These are phyloP conservation scores for Drosophila hamatofila DNA, from an alignment of 2,888 invertebrate species.

Conservation along the genomic window DNA sequence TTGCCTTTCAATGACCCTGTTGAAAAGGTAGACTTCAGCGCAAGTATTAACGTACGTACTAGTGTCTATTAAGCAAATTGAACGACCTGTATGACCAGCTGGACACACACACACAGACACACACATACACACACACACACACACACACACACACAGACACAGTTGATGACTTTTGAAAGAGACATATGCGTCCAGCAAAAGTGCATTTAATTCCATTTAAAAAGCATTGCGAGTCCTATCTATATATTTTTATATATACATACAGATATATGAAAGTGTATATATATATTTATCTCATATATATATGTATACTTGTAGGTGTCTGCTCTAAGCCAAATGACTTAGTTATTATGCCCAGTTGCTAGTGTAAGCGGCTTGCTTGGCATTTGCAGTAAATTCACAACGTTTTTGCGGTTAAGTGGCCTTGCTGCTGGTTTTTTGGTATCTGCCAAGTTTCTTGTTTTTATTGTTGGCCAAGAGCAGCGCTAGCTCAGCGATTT, in stretches of 20 bases:
- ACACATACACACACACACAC: not conserved
- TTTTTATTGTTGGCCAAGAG: conserved; percentile 15
- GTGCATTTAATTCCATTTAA: conserved; percentile 39
- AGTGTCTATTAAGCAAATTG: conserved; percentile 55
- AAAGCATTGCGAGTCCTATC: conserved; percentile 12
- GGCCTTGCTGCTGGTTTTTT: conserved; percentile 38
- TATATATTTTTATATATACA: not conserved
- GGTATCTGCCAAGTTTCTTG: conserved; percentile 27
- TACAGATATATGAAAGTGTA: no score
- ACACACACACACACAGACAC: not conserved
- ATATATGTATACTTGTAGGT: not conserved
- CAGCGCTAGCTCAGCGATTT: conserved; percentile 37
- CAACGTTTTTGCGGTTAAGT: conserved; percentile 60
- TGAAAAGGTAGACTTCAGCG: conserved; percentile 37
- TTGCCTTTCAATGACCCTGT: conserved; percentile 16
- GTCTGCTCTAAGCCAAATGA: conserved; percentile 32
- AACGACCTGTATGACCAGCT: conserved; percentile 31
- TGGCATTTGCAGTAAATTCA: conserved; percentile 41
- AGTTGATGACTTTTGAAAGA: conserved; percentile 8
- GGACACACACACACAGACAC: conserved; percentile 35
- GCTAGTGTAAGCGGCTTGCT: conserved; percentile 36
- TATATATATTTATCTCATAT: not conserved
- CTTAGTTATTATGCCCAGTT: conserved; percentile 53
- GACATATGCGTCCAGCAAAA: conserved; percentile 40
- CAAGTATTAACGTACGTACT: conserved; percentile 15